These are phyloP conservation scores for Pteropus alecto DNA, from an alignment of 2,113 vertebrate genomes.

Conservation along the genomic window DNA sequence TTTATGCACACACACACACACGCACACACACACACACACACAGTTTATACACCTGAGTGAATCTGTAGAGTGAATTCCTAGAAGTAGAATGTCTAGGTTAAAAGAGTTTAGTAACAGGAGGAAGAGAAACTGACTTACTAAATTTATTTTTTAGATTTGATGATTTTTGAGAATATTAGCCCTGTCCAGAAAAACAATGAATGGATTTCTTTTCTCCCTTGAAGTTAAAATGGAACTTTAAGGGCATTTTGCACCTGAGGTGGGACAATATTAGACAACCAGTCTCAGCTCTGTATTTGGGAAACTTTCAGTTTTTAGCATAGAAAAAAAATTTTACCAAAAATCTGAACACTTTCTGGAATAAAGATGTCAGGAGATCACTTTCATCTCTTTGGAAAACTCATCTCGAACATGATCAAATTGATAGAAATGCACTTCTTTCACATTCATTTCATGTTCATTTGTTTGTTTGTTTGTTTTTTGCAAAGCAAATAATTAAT, in stretches of 20 bases:
- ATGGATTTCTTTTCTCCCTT: neutral
- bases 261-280: neutral
- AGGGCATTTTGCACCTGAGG: neutral
- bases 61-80: neutral
- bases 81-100: neutral
- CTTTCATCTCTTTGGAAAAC: constrained; percentile 36
- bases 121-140: neutral
- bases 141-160: neutral
- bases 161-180: neutral
- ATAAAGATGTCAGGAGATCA: neutral
- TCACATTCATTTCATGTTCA: neutral
- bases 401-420: constrained; percentile 16
- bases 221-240: constrained; percentile 14
- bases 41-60: neutral
- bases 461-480: neutral
- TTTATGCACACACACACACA: neutral
- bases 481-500: neutral
- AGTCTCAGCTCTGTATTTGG: neutral
- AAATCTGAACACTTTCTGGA: constrained; percentile 17
- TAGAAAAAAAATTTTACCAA: neutral
- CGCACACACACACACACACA: neutral
- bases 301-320: neutral
- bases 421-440: constrained; percentile 3
- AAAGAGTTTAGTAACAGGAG: neutral
- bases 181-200: neutral